phyloP scores from a whole-genome alignment of 2,888 invertebrate species.

The Balanococcus diminutus region DNA sequence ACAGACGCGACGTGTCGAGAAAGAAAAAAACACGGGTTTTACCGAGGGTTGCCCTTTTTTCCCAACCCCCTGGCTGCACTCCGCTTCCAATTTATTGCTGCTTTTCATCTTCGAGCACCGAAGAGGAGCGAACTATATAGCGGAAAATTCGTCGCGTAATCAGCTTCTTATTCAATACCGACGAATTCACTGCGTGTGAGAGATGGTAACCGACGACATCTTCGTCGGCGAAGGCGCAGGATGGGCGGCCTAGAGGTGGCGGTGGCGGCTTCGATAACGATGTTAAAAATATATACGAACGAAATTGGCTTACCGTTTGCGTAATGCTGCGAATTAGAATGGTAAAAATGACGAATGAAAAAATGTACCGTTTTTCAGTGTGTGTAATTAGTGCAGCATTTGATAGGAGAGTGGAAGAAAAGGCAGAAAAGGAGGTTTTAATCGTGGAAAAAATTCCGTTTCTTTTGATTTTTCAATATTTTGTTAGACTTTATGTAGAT shows the following conservation, averaged over 20 bases:
- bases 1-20: neutral
- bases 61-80: neutral
- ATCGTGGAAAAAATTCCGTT: too few species aligned
- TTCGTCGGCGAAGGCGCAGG: neutral
- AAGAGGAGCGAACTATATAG: neutral
- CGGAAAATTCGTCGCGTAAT: conserved; percentile 24
- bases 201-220: neutral
- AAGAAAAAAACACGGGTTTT: neutral
- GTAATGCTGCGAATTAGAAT: too few species aligned
- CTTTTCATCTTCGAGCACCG: neutral
- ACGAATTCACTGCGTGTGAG: neutral
- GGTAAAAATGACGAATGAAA: too few species aligned
- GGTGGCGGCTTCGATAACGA: neutral
- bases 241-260: neutral
- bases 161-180: conserved; percentile 18
- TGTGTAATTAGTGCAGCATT: too few species aligned
- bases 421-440: too few species aligned
- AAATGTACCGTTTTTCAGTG: too few species aligned
- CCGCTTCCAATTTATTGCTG: neutral
- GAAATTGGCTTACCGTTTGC: neutral
- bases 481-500: too few species aligned
- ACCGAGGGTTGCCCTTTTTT: neutral
- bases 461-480: too few species aligned
- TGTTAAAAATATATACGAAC: neutral
- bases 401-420: too few species aligned